Base-by-base conservation (phyloP, 2,797 vertebrate genomes). In the Schizothorax lantsangensis region DNA sequence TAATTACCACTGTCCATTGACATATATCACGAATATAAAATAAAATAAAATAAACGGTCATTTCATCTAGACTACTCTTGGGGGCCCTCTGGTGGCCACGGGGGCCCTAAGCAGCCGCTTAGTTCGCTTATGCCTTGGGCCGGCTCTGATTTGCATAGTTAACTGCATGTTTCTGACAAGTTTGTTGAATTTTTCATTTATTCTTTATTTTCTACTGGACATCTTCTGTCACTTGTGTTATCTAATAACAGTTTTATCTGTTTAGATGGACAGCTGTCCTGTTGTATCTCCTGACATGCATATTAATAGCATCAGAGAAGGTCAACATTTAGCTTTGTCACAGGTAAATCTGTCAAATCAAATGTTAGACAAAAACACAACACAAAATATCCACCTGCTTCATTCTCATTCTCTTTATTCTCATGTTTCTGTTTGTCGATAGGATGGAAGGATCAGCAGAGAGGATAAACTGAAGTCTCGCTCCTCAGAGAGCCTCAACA, bases 361-460 rank as follows among this genome's bases (percentile, higher is more conserved):
- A 19, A 73, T 36, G 1, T 83, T 52, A 38, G 33, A 19, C 33
- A 52, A 84, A 33, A 59, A 64, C 30, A 66, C 59, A 17, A 21
- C 23, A 40, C 4, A 68, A 19, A 7, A 36, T 30, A 2, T 52
- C 10, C 30, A 3, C 59, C 88, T 85, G 19, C 38, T 54, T 88
- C 72, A 91, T 89, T 90, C 79, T 89, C 80, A 21, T 45, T 85
- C 10, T 80, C 11, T 89, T 38, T 8, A 88, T 90, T 81, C 40
- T 59, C 92, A 97, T 97, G 97, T 97, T 92, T 96, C 96, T 92
- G 94, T 87, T 91, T 95, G 97, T 85, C 92, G 6, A 97, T 91
- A 96, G 96, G 91, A 95, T 94, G 78, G 92, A 96, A 40, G 95
- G 88, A 64, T 75, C 45, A 87, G 17, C 40, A 69, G 26, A 83